Evolutionary conservation across 2,797 vertebrate genomes (phyloP), one percentile per base, ranked within the genome.

Genomic region (Helostoma temminkii): DNA sequence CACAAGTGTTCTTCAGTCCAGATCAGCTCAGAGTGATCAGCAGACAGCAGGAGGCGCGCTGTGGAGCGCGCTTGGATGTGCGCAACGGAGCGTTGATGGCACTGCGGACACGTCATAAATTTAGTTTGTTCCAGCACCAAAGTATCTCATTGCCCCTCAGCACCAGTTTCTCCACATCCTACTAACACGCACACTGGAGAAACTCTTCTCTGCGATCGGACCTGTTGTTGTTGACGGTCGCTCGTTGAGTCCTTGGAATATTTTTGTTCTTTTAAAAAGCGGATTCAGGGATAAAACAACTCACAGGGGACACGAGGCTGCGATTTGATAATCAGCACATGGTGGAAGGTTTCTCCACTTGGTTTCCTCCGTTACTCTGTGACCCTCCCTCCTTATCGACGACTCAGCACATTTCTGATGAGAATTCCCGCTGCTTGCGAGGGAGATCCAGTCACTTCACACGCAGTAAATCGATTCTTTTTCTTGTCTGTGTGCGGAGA

Each of bases 401-500:
- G 75, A 90, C 86, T 88, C 87, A 86, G 87, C 87, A 86, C 50
- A 80, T 82, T 81, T 77, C 15, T 58, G 56, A 39, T 9, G 59
- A 71, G 67, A 80, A 85, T 85, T 78, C 24, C 61, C 45, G 18
- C 42, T n/a, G 42, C 61, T 50, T 41, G 59, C 28, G 30, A 53
- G 62, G 65, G 55, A 42, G 66, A 76, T 75, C 69, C 57, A 2
- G 56, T 73, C 70, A 81, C 87, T 85, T 74, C 74, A 50, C 65
- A 61, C 50, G 65, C 68, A 73, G 34, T 54, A 41, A 69, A 77
- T 28, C 45, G 68, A 80, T 84, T 56, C 53, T 57, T 25, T 15
- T 22, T 52, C 12, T 30, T 36, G 24, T 15, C 12, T 7, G 37
- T 60, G 4, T 28, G 4, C 34, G 60, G 24, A 65, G 57, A 60